These are phyloP conservation scores for Apomyelois bistriatella DNA, from an alignment of 2,888 invertebrate species.

Conservation along the genomic window DNA sequence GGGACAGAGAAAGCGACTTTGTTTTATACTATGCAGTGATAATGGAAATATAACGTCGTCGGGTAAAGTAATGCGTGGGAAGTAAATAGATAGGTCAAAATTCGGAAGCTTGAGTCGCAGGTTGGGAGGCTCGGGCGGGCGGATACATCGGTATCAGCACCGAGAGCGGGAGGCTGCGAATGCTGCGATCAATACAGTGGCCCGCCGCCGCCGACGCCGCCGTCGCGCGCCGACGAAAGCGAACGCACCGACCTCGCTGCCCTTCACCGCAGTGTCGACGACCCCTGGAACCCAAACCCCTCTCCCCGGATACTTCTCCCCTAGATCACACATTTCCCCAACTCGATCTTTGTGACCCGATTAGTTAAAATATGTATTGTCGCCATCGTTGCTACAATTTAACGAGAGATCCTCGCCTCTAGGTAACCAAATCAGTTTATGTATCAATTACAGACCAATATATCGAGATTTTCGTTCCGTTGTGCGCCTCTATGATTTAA, in stretches of 20 bases:
- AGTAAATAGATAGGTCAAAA: slow-evolving; percentile 17
- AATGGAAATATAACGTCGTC: too few species aligned
- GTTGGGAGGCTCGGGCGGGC: slow-evolving; percentile 23
- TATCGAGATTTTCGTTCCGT: slow-evolving; percentile 3
- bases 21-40: too few species aligned
- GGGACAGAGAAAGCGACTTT: too few species aligned
- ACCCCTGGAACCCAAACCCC: slow-evolving; percentile 51
- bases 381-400: slow-evolving; percentile 10
- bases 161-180: slow-evolving; percentile 53
- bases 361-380: slow-evolving; percentile 42
- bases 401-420: slow-evolving; percentile 1
- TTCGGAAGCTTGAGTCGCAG: slow-evolving; percentile 34
- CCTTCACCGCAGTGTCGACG: slow-evolving; percentile 74
- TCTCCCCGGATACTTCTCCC: slow-evolving; percentile 35
- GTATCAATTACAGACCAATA: slow-evolving; percentile 12
- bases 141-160: slow-evolving; percentile 18
- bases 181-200: slow-evolving; percentile 61
- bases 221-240: slow-evolving; percentile 60
- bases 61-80: too few species aligned
- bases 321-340: slow-evolving; percentile 42
- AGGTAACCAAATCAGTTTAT: too few species aligned
- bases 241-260: slow-evolving; percentile 73
- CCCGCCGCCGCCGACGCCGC: slow-evolving; percentile 32
- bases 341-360: slow-evolving; percentile 63
- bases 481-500: too few species aligned